A percentile compares a stretch with the other conserved stretches of the same genome.
phyloP scores from a whole-genome alignment of 2,113 vertebrate genomes.

The Gobius niger region DNA sequence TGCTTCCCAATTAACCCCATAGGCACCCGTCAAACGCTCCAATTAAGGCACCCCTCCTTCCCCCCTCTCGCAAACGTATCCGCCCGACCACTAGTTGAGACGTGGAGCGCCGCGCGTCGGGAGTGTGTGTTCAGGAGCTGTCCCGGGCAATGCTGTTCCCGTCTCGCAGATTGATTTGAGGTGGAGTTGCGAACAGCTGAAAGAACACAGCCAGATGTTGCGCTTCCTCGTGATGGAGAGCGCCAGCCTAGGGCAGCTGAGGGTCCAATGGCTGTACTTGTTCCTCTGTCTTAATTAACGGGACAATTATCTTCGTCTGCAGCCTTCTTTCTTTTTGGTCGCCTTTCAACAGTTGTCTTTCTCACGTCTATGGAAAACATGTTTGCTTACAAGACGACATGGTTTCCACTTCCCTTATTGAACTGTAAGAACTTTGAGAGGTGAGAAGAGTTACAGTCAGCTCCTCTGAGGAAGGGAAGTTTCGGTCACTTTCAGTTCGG shows the following conservation, averaged over 20 bases:
- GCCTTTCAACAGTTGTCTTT: no score
- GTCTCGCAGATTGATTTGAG: conserved; percentile 63
- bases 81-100: conserved; percentile 23
- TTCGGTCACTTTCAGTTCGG: no score
- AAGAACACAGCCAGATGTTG: conserved; percentile 70
- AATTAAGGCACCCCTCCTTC: conserved; percentile 66
- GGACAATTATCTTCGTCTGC: conserved; percentile 33
- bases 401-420: no score
- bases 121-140: conserved; percentile 66
- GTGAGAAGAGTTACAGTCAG: no score
- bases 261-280: conserved; percentile 59
- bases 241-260: conserved; percentile 42
- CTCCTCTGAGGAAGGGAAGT: no score
- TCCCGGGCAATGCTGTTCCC: conserved; percentile 53
- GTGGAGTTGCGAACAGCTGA: conserved; percentile 66
- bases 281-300: conserved; percentile 51
- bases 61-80: conserved; percentile 39
- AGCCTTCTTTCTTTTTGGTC: no score
- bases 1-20: conserved; percentile 75
- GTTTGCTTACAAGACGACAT: no score
- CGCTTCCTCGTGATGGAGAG: conserved; percentile 42
- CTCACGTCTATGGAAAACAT: no score
- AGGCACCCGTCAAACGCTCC: conserved; percentile 65
- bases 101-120: conserved; percentile 15
- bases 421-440: no score